Evolutionary conservation across 2,113 vertebrate species (phyloP), one percentile per base, ranked within the genome.

Genomic region (Colius striatus): DNA sequence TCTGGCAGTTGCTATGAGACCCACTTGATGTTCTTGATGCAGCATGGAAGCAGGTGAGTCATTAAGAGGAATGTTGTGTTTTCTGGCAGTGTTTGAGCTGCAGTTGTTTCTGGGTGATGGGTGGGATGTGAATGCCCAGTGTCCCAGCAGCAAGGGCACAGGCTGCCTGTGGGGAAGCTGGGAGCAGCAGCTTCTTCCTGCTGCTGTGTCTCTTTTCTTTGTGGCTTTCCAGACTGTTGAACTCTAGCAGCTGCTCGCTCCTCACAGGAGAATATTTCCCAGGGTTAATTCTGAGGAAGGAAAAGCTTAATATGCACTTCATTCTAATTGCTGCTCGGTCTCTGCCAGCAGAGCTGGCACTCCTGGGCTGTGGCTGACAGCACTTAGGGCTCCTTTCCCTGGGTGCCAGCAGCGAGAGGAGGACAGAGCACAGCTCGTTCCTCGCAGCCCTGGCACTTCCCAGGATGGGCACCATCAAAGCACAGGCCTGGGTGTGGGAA

Each of bases 11-110:
- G 65, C 67, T 47, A 81, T 51, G 78, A 82, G 92, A 82, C 89
- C 47, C 32, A 2, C 48, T 72, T 23, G 66, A 27, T 78, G 90
- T 3, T 36, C 83, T 36, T 45, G 88, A 70, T 80, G 85, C 71
- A 16, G 66, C 2, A 36, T 43, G 58, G 94, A 82, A 75, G 88
- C 82, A 95, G 92, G 84, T 85, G 84, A 95, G 50, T 91, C 90
- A 86, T 67, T 72, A n/a, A 23, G 57, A 72, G 62, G 67, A 51
- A 61, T 26, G 21, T 53, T 3, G 16, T 63, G 62, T 22, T 88
- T 93, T 75, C 58, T 83, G 91, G 85, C 74, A 41, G 65, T 1
- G 3, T 71, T 23, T 16, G 38, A 51, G 74, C 29, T 1, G 2
- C 45, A 23, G 53, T 75, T 82, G 82, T 82, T 93, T 79, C 36